A percentile compares a stretch with the other conserved stretches of the same genome.
Evolutionary conservation across 1,140 invertebrate genomes (phyloP).

Genomic region (Anastrepha ludens): DNA sequence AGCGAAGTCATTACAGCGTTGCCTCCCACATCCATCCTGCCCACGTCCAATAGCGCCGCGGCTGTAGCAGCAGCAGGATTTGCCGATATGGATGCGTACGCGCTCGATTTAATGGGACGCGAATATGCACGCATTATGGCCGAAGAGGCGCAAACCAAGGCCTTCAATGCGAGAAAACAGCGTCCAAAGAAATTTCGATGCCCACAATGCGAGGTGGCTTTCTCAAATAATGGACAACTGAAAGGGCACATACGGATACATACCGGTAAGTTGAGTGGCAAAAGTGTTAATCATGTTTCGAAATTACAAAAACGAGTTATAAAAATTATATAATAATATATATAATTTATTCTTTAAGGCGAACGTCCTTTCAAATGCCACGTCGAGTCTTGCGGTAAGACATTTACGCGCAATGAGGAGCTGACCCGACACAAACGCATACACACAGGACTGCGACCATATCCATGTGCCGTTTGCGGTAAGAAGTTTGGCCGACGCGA

Average conservation of each 20-base stretch:
- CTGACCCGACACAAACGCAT: conserved; percentile 93
- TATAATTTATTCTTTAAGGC: conserved; percentile 76
- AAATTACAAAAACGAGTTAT: background rate
- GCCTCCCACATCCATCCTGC: background rate
- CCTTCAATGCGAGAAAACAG: conserved; percentile 82
- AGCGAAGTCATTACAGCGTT: conserved; percentile 35
- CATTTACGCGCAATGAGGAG: conserved; percentile 95
- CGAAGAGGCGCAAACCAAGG: conserved; percentile 80
- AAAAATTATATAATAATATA: background rate
- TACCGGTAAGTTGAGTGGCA: conserved; percentile 79
- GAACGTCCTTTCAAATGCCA: conserved; percentile 92
- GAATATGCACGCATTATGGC: conserved; percentile 81
- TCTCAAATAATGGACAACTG: conserved; percentile 94
- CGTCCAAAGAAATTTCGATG: conserved; percentile 92
- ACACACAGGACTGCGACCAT: conserved; percentile 89
- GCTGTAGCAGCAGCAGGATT: conserved; percentile 60
- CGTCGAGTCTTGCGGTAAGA: conserved; percentile 87
- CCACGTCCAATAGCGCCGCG: background rate
- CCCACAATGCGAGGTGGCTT: conserved; percentile 90
- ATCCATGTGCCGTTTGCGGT: conserved; percentile 85
- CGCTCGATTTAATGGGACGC: conserved; percentile 76
- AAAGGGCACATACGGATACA: conserved; percentile 94
- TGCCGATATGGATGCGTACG: conserved; percentile 70
- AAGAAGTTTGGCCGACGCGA: conserved; percentile 94
- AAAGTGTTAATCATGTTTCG: background rate